Conservation (phyloP, 30 jellyfish, hydroid and myxozoan genomes). For the Cassiopea xamachana region DNA sequence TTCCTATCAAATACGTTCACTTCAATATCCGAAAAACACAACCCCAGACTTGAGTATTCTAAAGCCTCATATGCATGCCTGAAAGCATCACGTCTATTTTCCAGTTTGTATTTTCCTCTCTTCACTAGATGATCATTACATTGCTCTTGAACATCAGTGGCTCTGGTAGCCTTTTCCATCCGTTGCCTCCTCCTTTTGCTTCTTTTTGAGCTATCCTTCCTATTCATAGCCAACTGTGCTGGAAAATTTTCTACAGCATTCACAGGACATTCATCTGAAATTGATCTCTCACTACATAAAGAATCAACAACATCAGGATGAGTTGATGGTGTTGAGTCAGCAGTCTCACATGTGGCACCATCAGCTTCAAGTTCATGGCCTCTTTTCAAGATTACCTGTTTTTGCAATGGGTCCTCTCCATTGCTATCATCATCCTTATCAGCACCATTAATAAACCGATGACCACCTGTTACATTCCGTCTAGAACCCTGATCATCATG, state of each 20-base stretch:
- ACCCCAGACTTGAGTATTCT: slow-evolving; percentile 14
- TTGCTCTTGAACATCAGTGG: neutral
- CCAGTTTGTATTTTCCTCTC: neutral
- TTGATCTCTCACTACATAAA: neutral
- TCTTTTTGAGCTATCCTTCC: neutral
- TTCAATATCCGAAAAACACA: slow-evolving; percentile 23
- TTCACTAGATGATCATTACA: slow-evolving; percentile 23
- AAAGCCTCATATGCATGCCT: slow-evolving; percentile 50
- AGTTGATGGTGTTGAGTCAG: neutral
- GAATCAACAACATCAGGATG: neutral
- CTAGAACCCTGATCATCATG: neutral
- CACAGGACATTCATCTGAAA: too few relatives aligned
- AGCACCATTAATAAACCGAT: neutral
- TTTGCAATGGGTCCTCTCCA: slow-evolving; percentile 11
- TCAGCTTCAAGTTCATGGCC: slow-evolving; percentile 74
- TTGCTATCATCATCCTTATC: slow-evolving; percentile 36
- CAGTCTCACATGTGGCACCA: neutral
- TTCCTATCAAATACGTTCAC: slow-evolving; percentile 27
- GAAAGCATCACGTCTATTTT: slow-evolving; percentile 6
- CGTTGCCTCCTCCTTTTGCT: slow-evolving; percentile 1
- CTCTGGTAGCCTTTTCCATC: neutral
- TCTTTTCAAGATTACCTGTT: neutral
- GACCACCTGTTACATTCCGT: neutral
- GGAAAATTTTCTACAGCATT: too few relatives aligned
- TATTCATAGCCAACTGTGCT: too few relatives aligned